Evolutionary conservation across 2,113 vertebrate genomes (phyloP), one percentile per base, ranked within the genome.

Genomic region (Leucosticte australis): DNA sequence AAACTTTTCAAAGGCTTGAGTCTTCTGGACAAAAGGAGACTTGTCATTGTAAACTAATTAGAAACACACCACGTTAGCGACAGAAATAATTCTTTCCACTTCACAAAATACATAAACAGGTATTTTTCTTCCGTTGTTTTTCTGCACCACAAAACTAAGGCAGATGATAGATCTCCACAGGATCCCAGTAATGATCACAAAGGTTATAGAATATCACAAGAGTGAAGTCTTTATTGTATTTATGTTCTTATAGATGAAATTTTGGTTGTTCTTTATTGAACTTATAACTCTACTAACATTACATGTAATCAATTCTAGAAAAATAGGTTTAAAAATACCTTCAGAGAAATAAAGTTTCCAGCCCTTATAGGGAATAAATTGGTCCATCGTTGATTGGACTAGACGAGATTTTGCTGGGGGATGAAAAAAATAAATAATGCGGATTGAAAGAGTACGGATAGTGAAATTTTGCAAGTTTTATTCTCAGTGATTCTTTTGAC

Each of bases 331-430:
- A 53, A 81, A 87, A 28, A 49, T 97, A 99, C 99, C 99, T 98
- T 99, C 99, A 91, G 98, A 98, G 95, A 99, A 99, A 97, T 99
- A 99, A 82, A 99, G 98, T 20, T 97, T 96, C 99, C 99, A 99
- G 79, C 99, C 99, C 96, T 98, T 99, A 96, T 99, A 99, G 0
- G 98, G 99, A 97, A 98, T 98, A 81, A 97, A 92, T 1, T 96
- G 93, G 79, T 99, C 98, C 74, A 99, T 83, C 10, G 98, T 99
- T 42, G 98, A 92, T 12, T 99, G 99, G 41, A 89, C 93, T 52
- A 97, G 63, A 30, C 71, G 97, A 92, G 97, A 73, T 52, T 90
- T 97, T 57, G 69, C 95, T 97, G 52, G 18, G 24, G 13, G 6
- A 10, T 52, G 11, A 4, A 55, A 49, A 82, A 49, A 83, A 73